Evolutionary conservation across 2,888 invertebrate species (phyloP), one percentile per base, ranked within the genome.

Genomic region (Hoplodrina blanda): DNA sequence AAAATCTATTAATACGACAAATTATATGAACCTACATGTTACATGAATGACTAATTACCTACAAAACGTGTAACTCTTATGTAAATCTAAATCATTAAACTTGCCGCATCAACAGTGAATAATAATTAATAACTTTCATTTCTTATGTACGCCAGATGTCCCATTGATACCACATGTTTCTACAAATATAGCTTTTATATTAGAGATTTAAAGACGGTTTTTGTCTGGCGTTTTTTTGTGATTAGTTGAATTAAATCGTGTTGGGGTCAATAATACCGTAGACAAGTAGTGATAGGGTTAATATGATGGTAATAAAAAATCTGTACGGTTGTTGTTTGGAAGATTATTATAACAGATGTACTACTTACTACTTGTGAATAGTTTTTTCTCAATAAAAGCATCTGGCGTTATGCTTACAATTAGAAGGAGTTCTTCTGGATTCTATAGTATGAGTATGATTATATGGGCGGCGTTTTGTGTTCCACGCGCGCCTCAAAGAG

Each of bases 261-360:
- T 49, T 53, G 66, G 69, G 84, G 76, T 79, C 73, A 76, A 81
- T 73, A 76, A 66, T 79, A 74, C 70, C 62, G 56, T 66, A 52
- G 60, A 49, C 53, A 57, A 72, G 74, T 69, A 69, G 71, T 73
- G 72, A 75, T 73, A 59, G 83, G 81, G 84, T 84, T 83, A 81
- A 84, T 77, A 69, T 46, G 63, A 71, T 53, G 68, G 54, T 57
- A 67, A 76, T 78, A 73, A 76, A 82, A 80, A 73, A 55, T 62
- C 55, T 62, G 60, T 68, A 71, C 68, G 53, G 54, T 65, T 76
- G 54, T 65, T 76, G 44, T 66, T 62, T 84, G 41, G 19, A 46
- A 52, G 49, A 69, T 61, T 73, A 52, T 65, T 63, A 55, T 44
- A 77, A 78, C 82, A 83, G 78, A 82, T 83, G 80, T 70, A 71